A percentile compares a stretch with the other conserved stretches of the same genome.
These are phyloP conservation scores for Bufo bufo DNA, from an alignment of 2,113 vertebrate species.

Conservation along the genomic window DNA sequence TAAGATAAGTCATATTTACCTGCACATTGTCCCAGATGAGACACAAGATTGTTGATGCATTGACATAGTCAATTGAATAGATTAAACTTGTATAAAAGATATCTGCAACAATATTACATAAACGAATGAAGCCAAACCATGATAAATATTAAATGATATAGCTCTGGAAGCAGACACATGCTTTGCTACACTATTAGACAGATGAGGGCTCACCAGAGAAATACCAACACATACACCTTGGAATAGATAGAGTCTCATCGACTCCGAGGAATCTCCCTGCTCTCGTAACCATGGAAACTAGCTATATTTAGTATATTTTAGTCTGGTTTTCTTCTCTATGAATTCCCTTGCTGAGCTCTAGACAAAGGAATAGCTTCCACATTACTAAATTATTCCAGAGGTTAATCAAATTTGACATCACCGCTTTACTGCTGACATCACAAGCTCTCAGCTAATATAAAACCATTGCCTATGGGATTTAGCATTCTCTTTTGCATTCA, in stretches of 20 bases:
- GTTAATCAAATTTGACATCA: slow-evolving; percentile 28
- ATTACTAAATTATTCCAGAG: not conserved
- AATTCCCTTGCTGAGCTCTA: slow-evolving; percentile 32
- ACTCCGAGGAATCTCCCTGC: slow-evolving; percentile 70
- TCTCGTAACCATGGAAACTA: slow-evolving; percentile 74
- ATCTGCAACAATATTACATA: not conserved
- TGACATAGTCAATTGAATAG: not conserved
- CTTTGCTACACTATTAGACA: not conserved
- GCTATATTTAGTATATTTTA: slow-evolving; percentile 77
- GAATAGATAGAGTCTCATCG: slow-evolving; percentile 43
- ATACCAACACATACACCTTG: slow-evolving; percentile 44
- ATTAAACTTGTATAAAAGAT: not conserved
- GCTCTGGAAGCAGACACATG: not conserved
- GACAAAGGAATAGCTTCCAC: slow-evolving; percentile 23
- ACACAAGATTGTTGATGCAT: not conserved
- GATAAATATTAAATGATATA: not conserved
- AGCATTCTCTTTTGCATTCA: not conserved
- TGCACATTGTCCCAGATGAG: not conserved
- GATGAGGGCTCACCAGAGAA: not conserved
- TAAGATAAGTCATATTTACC: too few relatives aligned
- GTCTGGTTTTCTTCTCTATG: slow-evolving; percentile 43
- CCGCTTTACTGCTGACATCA: not conserved
- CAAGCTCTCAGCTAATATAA: not conserved
- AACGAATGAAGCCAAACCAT: too few relatives aligned
- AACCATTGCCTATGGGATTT: not conserved